These are phyloP conservation scores for Australoheros scitulus DNA, from an alignment of 2,113 vertebrate genomes.

Conservation along the genomic window DNA sequence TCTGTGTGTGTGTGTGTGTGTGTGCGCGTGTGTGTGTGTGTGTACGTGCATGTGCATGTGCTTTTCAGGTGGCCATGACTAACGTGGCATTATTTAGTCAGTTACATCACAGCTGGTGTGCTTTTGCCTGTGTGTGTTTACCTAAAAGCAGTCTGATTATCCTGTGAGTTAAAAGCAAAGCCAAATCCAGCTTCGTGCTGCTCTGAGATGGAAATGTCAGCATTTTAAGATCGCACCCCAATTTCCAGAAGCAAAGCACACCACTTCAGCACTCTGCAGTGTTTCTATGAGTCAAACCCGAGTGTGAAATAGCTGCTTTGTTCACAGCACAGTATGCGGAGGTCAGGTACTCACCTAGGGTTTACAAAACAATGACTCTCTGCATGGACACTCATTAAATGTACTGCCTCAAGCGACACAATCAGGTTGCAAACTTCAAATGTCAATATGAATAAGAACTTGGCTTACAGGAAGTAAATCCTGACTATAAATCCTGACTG, in stretches of 20 bases:
- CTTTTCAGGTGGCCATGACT: conserved; percentile 25
- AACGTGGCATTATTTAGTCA: conserved; percentile 7
- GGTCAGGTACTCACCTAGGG: background rate
- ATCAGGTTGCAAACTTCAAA: background rate
- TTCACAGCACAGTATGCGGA: conserved; percentile 9
- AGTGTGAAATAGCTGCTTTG: conserved; percentile 5
- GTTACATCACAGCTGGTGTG: background rate
- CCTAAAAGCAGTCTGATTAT: background rate
- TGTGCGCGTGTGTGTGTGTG: conserved; percentile 3
- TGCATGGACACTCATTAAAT: background rate
- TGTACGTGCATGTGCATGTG: conserved; percentile 10
- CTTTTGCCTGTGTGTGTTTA: background rate
- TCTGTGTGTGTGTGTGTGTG: conserved; percentile 5
- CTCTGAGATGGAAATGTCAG: conserved; percentile 25
- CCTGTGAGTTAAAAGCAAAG: background rate
- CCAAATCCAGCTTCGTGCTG: background rate
- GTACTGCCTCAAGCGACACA: background rate
- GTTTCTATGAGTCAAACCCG: conserved; percentile 5
- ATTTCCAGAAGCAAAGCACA: conserved; percentile 17
- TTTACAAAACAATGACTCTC: conserved; percentile 47
- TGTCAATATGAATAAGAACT: background rate
- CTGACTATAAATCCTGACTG: background rate
- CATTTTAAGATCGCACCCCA: background rate
- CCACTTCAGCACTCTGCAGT: background rate
- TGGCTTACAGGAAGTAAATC: background rate